Conservation (phyloP, 2,888 invertebrate species). For the Eupithecia subumbrata region DNA sequence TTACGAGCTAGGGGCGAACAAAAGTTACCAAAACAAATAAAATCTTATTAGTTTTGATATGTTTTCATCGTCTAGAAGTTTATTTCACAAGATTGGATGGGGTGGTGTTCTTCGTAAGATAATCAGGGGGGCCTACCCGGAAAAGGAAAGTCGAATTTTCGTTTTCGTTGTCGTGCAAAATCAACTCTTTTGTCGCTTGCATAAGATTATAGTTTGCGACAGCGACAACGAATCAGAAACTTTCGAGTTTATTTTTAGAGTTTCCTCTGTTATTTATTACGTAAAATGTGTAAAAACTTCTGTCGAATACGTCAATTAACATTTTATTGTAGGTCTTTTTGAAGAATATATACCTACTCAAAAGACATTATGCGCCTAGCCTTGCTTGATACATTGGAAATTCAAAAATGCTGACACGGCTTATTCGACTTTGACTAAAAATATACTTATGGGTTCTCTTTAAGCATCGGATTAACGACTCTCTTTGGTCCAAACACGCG, state of each 20-base stretch:
- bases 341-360: too few relatives aligned
- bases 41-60: constrained; percentile 10
- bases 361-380: too few relatives aligned
- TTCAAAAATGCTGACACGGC: too few relatives aligned
- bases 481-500: not conserved
- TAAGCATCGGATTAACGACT: not conserved
- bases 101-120: not conserved
- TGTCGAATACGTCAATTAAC: not conserved
- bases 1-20: constrained; percentile 7
- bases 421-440: too few relatives aligned
- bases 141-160: too few relatives aligned
- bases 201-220: too few relatives aligned
- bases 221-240: too few relatives aligned
- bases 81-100: not conserved
- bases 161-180: too few relatives aligned
- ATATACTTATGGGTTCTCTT: too few relatives aligned
- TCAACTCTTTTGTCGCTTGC: too few relatives aligned
- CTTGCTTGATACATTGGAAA: too few relatives aligned
- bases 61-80: not conserved
- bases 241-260: not conserved
- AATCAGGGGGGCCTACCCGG: not conserved
- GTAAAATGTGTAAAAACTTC: not conserved
- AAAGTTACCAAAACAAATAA: not conserved
- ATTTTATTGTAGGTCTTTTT: too few relatives aligned
- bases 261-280: not conserved